phyloP scores from a whole-genome alignment of 2,888 invertebrate species.

The Polydrusus tereticollis region DNA sequence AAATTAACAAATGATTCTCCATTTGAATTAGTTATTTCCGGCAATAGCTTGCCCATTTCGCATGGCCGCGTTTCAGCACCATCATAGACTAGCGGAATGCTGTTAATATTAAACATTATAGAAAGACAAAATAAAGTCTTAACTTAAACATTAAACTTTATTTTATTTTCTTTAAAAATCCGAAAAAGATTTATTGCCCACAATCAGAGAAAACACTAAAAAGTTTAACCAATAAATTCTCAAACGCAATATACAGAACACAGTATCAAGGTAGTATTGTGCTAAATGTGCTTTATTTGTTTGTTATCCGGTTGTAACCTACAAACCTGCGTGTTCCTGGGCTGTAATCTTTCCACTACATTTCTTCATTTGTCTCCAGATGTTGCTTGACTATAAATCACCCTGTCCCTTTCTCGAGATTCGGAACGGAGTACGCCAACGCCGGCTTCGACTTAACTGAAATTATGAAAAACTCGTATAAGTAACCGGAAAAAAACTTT shows the following conservation, averaged over 20 bases:
- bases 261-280: conserved; percentile 42
- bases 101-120: no score
- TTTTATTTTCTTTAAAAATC: not conserved
- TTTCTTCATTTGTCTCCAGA: conserved; percentile 62
- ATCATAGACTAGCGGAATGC: no score
- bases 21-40: no score
- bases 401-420: conserved; percentile 39
- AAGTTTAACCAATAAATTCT: conserved; percentile 41
- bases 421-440: conserved; percentile 17
- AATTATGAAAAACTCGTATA: conserved; percentile 51
- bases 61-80: no score
- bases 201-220: conserved; percentile 23
- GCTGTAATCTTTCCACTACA: conserved; percentile 60
- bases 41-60: no score
- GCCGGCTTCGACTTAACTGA: conserved; percentile 37
- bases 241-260: conserved; percentile 18
- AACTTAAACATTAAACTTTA: not conserved
- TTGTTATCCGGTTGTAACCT: conserved; percentile 61
- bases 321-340: conserved; percentile 54
- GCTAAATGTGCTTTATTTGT: conserved; percentile 62
- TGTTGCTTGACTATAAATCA: conserved; percentile 57
- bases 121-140: no score
- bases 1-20: no score
- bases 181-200: conserved; percentile 26
- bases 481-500: conserved; percentile 41